Evolutionary conservation across 2,797 vertebrate genomes (phyloP).

Genomic region (Florisuga fusca): DNA sequence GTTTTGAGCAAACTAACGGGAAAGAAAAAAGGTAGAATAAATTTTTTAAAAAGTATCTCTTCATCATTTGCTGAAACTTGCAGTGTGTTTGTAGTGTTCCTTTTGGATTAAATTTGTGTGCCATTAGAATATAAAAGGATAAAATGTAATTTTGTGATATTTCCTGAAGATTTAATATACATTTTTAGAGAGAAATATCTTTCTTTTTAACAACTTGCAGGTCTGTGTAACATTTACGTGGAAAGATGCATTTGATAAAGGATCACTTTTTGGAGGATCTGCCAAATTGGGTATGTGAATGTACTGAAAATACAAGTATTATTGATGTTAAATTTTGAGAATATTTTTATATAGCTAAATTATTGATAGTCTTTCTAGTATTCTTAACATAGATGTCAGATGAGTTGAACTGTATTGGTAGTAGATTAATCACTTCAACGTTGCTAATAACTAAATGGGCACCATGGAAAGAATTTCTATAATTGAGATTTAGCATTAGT

Average conservation of each 20-base stretch:
- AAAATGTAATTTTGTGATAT: not conserved
- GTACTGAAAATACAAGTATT: not conserved
- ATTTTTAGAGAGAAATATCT: not conserved
- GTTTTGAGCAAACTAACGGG: not conserved
- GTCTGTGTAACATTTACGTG: constrained; percentile 97
- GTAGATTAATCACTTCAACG: not conserved
- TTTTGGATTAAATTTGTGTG: not conserved
- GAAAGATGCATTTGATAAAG: constrained; percentile 99
- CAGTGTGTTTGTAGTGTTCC: not conserved
- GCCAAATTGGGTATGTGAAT: constrained; percentile 90
- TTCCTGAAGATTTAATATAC: not conserved
- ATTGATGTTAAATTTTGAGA: not conserved
- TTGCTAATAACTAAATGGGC: not conserved
- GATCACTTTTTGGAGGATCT: constrained; percentile 96
- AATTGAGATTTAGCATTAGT: not conserved
- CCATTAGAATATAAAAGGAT: not conserved
- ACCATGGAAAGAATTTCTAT: not conserved
- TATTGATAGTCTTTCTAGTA: not conserved
- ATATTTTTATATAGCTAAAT: not conserved
- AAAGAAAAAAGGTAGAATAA: not conserved
- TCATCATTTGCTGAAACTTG: not conserved
- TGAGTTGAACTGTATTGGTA: not conserved
- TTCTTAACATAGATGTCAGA: not conserved
- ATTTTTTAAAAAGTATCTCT: not conserved
- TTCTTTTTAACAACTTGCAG: constrained; percentile 72